Percentiles rank a stretch among this genome's conserved stretches.
Evolutionary conservation across 2,797 vertebrate genomes (phyloP).

Genomic region (Chelon labrosus): DNA sequence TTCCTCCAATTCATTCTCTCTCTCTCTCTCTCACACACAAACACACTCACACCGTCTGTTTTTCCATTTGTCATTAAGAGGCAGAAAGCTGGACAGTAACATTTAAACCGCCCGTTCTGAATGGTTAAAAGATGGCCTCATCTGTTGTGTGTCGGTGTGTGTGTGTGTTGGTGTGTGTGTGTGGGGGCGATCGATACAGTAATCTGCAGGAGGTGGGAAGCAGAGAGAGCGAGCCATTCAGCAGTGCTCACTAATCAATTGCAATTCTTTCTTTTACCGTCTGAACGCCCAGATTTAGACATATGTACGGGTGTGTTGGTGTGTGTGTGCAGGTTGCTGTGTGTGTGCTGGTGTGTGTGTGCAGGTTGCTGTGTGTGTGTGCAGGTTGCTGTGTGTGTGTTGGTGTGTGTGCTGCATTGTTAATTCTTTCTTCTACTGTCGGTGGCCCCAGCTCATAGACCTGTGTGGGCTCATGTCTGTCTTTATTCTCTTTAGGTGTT

Average conservation of each 20-base stretch:
- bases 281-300: conserved; percentile 69
- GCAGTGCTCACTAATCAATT: conserved; percentile 78
- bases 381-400: conserved; percentile 17
- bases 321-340: conserved; percentile 20
- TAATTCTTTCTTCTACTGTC: too few species aligned
- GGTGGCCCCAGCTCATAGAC: too few species aligned
- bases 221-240: conserved; percentile 70
- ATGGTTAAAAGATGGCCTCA: conserved; percentile 77
- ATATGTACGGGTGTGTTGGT: conserved; percentile 24
- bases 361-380: conserved; percentile 19
- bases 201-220: conserved; percentile 78
- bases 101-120: conserved; percentile 70
- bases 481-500: too few species aligned
- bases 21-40: conserved; percentile 18
- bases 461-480: too few species aligned
- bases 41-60: conserved; percentile 49
- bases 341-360: background rate
- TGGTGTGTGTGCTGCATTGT: too few species aligned
- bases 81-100: conserved; percentile 70
- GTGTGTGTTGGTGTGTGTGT: conserved; percentile 42
- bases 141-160: conserved; percentile 49
- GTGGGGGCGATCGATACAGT: conserved; percentile 75
- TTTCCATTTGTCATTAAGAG: conserved; percentile 79
- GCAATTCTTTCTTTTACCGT: conserved; percentile 80
- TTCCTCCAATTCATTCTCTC: conserved; percentile 49